phyloP scores from a whole-genome alignment of 2,888 invertebrate genomes.

The Trissolcus brochymenae region DNA sequence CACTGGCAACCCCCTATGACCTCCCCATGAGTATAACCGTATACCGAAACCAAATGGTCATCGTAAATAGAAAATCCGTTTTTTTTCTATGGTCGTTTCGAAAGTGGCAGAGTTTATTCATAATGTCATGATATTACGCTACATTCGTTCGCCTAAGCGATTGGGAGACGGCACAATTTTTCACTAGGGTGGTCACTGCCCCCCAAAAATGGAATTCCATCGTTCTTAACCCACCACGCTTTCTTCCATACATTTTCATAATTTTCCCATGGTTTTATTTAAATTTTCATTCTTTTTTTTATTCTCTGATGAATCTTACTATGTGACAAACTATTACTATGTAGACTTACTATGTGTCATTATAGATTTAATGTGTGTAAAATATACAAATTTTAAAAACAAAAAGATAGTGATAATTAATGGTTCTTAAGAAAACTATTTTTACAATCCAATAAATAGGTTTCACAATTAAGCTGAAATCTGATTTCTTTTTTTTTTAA shows the following conservation, averaged over 20 bases:
- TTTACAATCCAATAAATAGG: too few relatives aligned
- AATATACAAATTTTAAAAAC: too few relatives aligned
- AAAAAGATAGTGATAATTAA: too few relatives aligned
- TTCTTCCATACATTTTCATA: constrained; percentile 40
- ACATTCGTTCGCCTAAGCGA: constrained; percentile 47
- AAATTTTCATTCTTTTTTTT: constrained; percentile 1
- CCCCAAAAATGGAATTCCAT: constrained; percentile 36
- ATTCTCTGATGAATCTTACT: too few relatives aligned
- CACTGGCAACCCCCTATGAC: constrained; percentile 61
- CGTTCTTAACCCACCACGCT: constrained; percentile 49
- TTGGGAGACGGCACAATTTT: constrained; percentile 54
- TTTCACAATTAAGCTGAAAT: too few relatives aligned
- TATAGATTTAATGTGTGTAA: too few relatives aligned
- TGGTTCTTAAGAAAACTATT: too few relatives aligned
- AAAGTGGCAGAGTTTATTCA: constrained; percentile 68
- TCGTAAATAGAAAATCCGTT: constrained; percentile 74
- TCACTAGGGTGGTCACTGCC: constrained; percentile 56
- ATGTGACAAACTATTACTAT: too few relatives aligned
- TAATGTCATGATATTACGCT: constrained; percentile 59
- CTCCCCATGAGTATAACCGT: constrained; percentile 56
- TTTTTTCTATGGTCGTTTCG: constrained; percentile 61
- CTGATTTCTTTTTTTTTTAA: too few relatives aligned
- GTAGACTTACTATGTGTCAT: too few relatives aligned
- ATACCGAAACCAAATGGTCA: constrained; percentile 72
- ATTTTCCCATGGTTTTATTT: constrained; percentile 14